Conservation (phyloP, 1,140 invertebrate species). For the Drosophila pseudoobscura region DNA sequence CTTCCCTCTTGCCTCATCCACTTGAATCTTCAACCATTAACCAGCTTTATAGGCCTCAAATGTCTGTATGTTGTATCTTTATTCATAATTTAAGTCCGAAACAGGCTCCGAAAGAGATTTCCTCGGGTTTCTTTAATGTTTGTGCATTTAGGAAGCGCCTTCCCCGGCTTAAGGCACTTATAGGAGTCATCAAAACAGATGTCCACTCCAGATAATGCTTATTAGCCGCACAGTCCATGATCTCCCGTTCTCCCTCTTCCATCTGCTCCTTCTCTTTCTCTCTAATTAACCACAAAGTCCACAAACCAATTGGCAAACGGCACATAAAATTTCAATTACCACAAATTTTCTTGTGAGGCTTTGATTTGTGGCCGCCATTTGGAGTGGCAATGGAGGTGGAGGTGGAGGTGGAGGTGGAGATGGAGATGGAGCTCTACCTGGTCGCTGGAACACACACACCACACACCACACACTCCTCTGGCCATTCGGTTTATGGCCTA, state of each 20-base stretch:
- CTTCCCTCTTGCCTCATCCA: no score
- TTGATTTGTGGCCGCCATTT: slow-evolving; percentile 63
- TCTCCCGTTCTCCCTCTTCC: neutral
- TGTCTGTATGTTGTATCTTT: no score
- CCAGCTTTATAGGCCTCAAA: no score
- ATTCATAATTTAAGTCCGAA: no score
- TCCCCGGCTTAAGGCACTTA: no score
- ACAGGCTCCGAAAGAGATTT: no score
- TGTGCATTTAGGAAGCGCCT: no score
- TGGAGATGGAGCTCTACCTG: neutral
- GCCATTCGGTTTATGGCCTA: slow-evolving; percentile 50
- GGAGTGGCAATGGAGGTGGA: neutral
- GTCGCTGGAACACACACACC: no score
- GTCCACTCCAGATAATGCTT: no score
- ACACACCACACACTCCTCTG: neutral
- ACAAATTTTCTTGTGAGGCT: slow-evolving; percentile 51
- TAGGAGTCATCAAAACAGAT: no score
- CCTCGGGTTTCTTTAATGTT: no score
- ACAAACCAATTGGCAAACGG: slow-evolving; percentile 54
- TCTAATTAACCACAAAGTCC: slow-evolving; percentile 56
- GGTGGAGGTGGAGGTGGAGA: neutral
- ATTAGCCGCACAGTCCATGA: neutral
- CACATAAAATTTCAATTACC: slow-evolving; percentile 69
- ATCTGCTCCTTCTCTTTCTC: neutral
- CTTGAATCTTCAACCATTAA: no score